Evolutionary conservation across 2,797 vertebrate genomes (phyloP).

Genomic region (Chromis chromis): DNA sequence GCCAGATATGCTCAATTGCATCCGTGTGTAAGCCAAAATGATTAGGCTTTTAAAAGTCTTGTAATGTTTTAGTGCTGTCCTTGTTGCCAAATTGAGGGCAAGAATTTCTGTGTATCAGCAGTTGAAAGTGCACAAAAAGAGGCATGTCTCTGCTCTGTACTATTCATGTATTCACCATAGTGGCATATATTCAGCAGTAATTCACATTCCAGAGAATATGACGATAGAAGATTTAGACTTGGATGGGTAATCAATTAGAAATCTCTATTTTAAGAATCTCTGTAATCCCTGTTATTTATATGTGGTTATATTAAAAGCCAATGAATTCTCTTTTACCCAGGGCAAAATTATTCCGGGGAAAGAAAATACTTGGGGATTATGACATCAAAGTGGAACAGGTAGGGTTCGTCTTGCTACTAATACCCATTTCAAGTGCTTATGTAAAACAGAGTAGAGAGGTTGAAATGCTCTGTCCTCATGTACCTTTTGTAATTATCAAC

Average conservation of each 20-base stretch:
- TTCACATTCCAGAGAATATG: background rate
- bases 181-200: background rate
- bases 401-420: constrained; percentile 31
- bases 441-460: constrained; percentile 6
- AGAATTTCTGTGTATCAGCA: constrained; percentile 14
- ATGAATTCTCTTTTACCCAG: constrained; percentile 74
- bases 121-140: constrained; percentile 20
- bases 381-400: constrained; percentile 98
- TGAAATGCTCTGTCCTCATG: constrained; percentile 17
- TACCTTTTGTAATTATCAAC: constrained; percentile 10
- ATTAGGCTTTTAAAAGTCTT: constrained; percentile 13
- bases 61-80: constrained; percentile 8
- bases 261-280: background rate
- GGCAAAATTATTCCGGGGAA: constrained; percentile 94
- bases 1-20: background rate
- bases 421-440: constrained; percentile 21
- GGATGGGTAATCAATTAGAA: constrained; percentile 1
- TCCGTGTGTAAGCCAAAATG: background rate
- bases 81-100: constrained; percentile 17
- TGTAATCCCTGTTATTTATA: background rate
- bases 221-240: background rate
- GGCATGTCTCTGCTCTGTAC: constrained; percentile 10
- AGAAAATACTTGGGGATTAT: constrained; percentile 93
- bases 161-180: constrained; percentile 1
- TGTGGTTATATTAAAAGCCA: constrained; percentile 2